Base-by-base conservation (phyloP, 2,113 vertebrate genomes). In the Condylura cristata region DNA sequence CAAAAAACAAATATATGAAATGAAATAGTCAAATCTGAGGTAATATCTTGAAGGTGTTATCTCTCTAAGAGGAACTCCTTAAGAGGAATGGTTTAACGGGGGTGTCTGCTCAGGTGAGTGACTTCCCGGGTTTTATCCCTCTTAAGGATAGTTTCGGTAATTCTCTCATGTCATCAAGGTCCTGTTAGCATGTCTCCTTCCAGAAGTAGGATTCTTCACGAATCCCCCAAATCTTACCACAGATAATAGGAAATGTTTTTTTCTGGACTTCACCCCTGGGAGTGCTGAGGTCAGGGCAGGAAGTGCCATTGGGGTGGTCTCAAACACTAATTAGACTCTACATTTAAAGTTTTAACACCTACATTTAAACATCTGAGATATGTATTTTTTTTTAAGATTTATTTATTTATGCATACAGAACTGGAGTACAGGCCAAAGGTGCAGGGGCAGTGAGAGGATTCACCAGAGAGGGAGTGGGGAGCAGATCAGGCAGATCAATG, bases 91-190 rank as follows among this genome's bases (percentile, higher is more conserved):
- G 93, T 79, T 91, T 65, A 58, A 37, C 82, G 4, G 7, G 66
- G 41, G 79, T 79, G 39, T 85, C 72, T 18, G 44, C 86, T 46
- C 94, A 81, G 86, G 75, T 96, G 17, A 51, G 90, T 20, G 56
- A 61, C 88, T 28, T 60, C 80, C 2, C 28, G 58, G 30, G 1
- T 20, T 41, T 32, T 13, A 1, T 26, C 20, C 61, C 17, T 30
- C 16, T 37, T 9, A 1, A 39, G 41, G 12, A 18, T 11, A 10
- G 16, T 53, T 12, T 34, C 61, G 63, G 28, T 44, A n/a, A 41
- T 56, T 72, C 22, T 53, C 5, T 30, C 6, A 7, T 22, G 30
- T 30, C 44, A 9, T 4, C 26, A 3, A 41, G 39, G n/a, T 17
- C 18, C 26, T 39, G 2, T 18, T 4, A 7, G 4, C 12, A 53